Base-by-base conservation (phyloP, 2,797 vertebrate genomes). In the Aplochiton taeniatus region DNA sequence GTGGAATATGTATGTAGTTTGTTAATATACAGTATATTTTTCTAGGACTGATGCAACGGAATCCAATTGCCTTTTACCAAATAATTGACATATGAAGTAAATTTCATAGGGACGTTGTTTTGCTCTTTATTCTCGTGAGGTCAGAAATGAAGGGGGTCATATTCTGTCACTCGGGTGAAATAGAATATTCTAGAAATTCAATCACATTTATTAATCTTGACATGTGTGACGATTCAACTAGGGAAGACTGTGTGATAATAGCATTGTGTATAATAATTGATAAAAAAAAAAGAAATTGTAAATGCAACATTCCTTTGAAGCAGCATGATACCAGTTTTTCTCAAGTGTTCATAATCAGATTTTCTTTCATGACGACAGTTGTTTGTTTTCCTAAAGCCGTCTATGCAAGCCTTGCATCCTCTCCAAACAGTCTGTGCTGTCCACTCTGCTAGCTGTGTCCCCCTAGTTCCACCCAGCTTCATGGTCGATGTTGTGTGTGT, bases 391-490 rank as follows among this genome's bases (percentile, higher is more conserved):
- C 88, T 92, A 77, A 94, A 94, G 93, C 90, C 88, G 91, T 96
- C 96, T 98, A 97, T 98, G 97, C 96, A 98, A 98, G 87, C 78
- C 77, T 80, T 89, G 90, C 88, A 94, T 94, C 91, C 86, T 93
- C 95, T 94, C 86, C 90, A 91, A 93, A 82, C 81, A 91, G 92
- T 88, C 81, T 78, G 78, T 78, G 83, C 88, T 83, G 70, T 80
- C 89, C 86, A 81, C 87, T 86, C 85, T 83, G 91, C 93, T 86
- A 85, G 89, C 87, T 87, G 86, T 90, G 87, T 89, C 79, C 84
- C 88, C 89, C 69, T 83, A 87, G 88, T 67, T 80, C 91, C 90
- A 85, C 85, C 87, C 73, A 78, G 85, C 86, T 85, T 85, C 77
- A 82, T 77, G 76, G 72, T 80, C 76, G 73, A 80, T 86, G 72